Conservation (phyloP, 64 coral and sea anemone species). For the Montipora sp. region DNA sequence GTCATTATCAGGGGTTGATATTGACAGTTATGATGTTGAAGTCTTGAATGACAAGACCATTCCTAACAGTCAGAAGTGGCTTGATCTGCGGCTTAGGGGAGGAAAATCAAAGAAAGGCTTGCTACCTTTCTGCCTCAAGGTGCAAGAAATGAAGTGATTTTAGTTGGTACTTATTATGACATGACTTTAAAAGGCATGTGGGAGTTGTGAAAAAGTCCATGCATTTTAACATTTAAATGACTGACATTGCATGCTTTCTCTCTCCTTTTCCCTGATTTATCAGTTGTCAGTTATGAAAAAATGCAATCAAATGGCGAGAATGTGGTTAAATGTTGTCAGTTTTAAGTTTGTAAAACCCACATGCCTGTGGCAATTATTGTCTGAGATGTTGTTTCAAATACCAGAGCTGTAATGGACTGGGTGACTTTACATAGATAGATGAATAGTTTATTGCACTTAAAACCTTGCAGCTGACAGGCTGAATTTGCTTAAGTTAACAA, state of each 20-base stretch:
- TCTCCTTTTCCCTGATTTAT: too few species aligned
- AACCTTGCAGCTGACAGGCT: too few species aligned
- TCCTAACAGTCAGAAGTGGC: constrained; percentile 88
- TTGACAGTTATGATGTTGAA: constrained; percentile 81
- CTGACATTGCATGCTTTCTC: background rate
- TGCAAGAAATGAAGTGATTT: constrained; percentile 85
- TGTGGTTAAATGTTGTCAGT: too few species aligned
- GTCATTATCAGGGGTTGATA: constrained; percentile 87
- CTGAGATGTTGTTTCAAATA: too few species aligned
- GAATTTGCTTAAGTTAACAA: too few species aligned
- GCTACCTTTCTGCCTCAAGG: constrained; percentile 81
- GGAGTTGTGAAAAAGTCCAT: background rate
- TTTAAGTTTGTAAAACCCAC: too few species aligned
- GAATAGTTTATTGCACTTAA: too few species aligned
- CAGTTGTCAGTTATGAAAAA: too few species aligned
- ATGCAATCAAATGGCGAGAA: too few species aligned
- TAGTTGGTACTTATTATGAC: background rate
- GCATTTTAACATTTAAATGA: background rate
- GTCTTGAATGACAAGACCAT: constrained; percentile 84
- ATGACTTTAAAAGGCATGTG: background rate
- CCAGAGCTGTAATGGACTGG: too few species aligned
- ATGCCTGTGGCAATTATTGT: too few species aligned
- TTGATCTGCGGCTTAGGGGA: constrained; percentile 79
- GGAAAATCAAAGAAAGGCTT: constrained; percentile 87
- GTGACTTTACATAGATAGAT: too few species aligned